Evolutionary conservation across 2,888 invertebrate genomes (phyloP), one percentile per base, ranked within the genome.

Genomic region (Octonoba sinensis): DNA sequence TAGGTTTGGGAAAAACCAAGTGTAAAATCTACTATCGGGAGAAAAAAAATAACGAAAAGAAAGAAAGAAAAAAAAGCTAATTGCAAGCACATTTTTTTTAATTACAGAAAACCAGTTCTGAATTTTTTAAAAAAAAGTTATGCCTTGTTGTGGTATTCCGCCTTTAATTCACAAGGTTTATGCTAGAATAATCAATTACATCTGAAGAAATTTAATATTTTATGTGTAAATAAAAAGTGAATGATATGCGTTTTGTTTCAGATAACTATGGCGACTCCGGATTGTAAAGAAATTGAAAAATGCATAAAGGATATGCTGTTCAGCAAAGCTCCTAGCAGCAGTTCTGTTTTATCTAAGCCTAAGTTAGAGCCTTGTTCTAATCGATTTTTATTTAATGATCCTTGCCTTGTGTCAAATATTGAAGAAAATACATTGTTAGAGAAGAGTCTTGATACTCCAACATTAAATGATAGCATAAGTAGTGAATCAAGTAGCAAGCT

Each of bases 271-370:
- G 59, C 44, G 22, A 51, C 59, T 51, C 20, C 24, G 16, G 56
- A 62, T 20, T 77, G 69, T 11, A 62, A 77, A n/a, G 20, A 60
- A 46, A 70, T 77, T 56, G 76, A 77, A 64, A 54, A 70, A 24
- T 15, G 47, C 18, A 54, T 77, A 44, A 77, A 77, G 24, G 70
- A 54, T 4, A 54, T 77, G 16, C 11, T 77, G 22, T 64, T 64
- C 18, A 74, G 57, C 24, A 54, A 16, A 2, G 57, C 16, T 11
- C 18, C 60, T 8, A 24, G 22, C 27, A n/a, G 27, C 20, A 24
- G 46, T 12, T 18, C 46, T 22, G 20, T 64, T 24, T 18, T 13
- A 12, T n/a, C 15, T 6, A 22, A 60, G 8, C 27, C 46, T 3
- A 70, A 64, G 13, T 44, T 54, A 4, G 62, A 59, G 22, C 49